A percentile compares a stretch with the other conserved stretches of the same genome.
Conservation (phyloP, 2,888 invertebrate genomes). For the Ochropacha duplaris region DNA sequence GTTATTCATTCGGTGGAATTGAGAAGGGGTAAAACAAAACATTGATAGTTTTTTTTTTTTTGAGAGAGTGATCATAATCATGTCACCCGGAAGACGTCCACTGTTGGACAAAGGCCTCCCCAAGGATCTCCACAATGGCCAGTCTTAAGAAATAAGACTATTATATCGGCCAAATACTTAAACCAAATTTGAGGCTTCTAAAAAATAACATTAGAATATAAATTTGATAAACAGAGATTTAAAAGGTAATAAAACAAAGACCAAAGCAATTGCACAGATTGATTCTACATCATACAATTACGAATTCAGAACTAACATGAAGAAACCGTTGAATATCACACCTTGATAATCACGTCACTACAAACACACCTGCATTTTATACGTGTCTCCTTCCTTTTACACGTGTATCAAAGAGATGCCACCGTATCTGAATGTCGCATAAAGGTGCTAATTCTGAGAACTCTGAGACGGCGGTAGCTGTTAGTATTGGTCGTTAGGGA, state of each 20-base stretch:
- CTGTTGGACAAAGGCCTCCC: no score
- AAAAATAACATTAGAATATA: not conserved
- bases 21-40: no score
- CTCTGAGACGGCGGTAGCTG: conserved; percentile 26
- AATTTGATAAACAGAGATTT: not conserved
- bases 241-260: not conserved
- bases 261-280: not conserved
- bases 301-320: conserved; percentile 21
- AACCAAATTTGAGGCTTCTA: no score
- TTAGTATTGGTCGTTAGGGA: conserved; percentile 18
- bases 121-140: no score
- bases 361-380: conserved; percentile 50
- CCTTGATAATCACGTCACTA: conserved; percentile 49
- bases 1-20: no score
- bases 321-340: conserved; percentile 62
- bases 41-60: no score
- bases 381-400: conserved; percentile 29
- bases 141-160: no score
- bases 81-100: no score
- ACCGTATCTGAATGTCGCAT: conserved; percentile 29
- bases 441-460: conserved; percentile 64
- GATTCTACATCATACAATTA: not conserved
- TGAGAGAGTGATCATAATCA: no score
- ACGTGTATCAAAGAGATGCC: conserved; percentile 34
- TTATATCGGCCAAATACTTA: no score